Evolutionary conservation across 2,113 vertebrate species (phyloP).

Genomic region (Scalopus aquaticus): DNA sequence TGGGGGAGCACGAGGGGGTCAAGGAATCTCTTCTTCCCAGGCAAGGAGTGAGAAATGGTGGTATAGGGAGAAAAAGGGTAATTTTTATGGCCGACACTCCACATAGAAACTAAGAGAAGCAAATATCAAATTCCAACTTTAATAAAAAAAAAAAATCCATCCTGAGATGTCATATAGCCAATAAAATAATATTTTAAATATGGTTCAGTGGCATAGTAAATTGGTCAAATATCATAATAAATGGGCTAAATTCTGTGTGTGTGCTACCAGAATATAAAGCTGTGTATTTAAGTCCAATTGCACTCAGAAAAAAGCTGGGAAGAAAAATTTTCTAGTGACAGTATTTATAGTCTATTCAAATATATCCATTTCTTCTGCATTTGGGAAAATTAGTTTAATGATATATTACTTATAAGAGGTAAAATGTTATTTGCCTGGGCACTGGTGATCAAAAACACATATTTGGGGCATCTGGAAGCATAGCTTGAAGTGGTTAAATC

Average conservation of each 20-base stretch:
- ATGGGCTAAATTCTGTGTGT: not conserved
- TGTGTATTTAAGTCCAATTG: not conserved
- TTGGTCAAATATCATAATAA: not conserved
- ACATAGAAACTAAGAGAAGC: not conserved
- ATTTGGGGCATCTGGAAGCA: not conserved
- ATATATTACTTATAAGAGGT: not conserved
- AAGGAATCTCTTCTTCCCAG: not conserved
- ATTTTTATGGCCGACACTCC: not conserved
- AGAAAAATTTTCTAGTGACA: not conserved
- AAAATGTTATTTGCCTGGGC: not conserved
- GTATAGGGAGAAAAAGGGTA: too few species aligned
- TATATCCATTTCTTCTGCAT: not conserved
- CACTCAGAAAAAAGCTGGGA: not conserved
- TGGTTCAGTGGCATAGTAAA: not conserved
- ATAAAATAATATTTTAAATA: not conserved
- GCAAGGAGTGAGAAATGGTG: not conserved
- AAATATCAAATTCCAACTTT: not conserved
- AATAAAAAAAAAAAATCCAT: not conserved
- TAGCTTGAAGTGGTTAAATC: not conserved
- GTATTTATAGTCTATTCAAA: not conserved
- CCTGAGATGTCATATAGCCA: not conserved
- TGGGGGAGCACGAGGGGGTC: accelerated
- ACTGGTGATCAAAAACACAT: not conserved
- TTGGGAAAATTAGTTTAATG: not conserved
- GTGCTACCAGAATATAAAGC: not conserved